These are phyloP conservation scores for Patella depressa DNA, from an alignment of 2,888 invertebrate genomes.

Conservation along the genomic window DNA sequence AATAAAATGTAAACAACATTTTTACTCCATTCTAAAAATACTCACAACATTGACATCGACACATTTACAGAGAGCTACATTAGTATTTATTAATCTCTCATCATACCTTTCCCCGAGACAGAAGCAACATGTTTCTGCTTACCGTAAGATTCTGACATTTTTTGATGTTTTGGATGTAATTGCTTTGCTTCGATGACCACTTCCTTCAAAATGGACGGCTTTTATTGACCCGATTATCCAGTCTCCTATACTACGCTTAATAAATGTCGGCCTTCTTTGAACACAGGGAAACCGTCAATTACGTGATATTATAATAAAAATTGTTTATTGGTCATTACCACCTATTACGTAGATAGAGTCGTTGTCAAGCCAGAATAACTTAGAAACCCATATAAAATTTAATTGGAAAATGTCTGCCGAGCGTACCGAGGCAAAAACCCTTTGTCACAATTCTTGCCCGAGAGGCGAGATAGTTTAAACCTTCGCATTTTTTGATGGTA, in stretches of 20 bases:
- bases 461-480: too few species aligned
- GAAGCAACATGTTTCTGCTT: constrained; percentile 15
- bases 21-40: neutral
- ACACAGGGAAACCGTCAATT: too few species aligned
- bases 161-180: constrained; percentile 18
- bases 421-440: too few species aligned
- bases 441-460: too few species aligned
- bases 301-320: too few species aligned
- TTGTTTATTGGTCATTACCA: too few species aligned
- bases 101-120: constrained; percentile 9
- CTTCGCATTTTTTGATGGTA: too few species aligned
- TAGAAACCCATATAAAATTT: too few species aligned
- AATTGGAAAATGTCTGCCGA: too few species aligned
- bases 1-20: neutral
- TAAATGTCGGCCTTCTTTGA: too few species aligned
- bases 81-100: neutral
- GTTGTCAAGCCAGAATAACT: too few species aligned
- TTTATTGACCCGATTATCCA: neutral
- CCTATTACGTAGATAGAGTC: too few species aligned
- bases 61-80: neutral
- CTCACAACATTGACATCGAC: neutral
- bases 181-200: constrained; percentile 11
- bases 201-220: constrained; percentile 26
- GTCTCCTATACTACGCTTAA: neutral
- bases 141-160: constrained; percentile 40